These are phyloP conservation scores for Fregetta grallaria DNA, from an alignment of 2,113 vertebrate genomes.

Conservation along the genomic window DNA sequence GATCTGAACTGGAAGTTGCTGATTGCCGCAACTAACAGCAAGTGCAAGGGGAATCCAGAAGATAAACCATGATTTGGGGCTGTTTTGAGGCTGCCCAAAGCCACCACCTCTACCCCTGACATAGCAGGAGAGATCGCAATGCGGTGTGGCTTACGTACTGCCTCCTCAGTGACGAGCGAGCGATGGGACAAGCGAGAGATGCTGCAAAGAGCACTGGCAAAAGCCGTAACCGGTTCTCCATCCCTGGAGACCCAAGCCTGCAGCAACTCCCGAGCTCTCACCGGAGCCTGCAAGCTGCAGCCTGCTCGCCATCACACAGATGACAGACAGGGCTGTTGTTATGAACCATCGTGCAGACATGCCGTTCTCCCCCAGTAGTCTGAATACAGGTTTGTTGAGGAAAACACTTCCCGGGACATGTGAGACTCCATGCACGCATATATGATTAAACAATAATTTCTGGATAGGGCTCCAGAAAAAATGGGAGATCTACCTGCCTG, in stretches of 20 bases:
- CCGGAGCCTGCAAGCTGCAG: not conserved
- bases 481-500: not conserved
- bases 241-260: not conserved
- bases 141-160: not conserved
- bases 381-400: not conserved
- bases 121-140: not conserved
- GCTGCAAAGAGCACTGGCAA: not conserved
- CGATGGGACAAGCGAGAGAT: not conserved
- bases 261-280: not conserved
- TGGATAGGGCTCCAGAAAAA: not conserved
- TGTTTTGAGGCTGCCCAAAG: not conserved
- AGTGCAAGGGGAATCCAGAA: not conserved
- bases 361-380: not conserved
- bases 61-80: not conserved
- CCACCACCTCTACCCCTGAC: not conserved
- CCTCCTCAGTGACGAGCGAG: not conserved
- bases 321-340: not conserved
- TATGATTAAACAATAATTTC: not conserved
- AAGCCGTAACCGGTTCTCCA: not conserved
- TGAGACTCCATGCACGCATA: not conserved
- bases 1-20: not conserved
- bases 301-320: fast-evolving
- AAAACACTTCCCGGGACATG: not conserved
- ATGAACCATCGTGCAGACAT: fast-evolving
- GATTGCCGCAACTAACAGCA: not conserved